phyloP scores from a whole-genome alignment of 2,113 vertebrate species.

The Marmota flaviventris region DNA sequence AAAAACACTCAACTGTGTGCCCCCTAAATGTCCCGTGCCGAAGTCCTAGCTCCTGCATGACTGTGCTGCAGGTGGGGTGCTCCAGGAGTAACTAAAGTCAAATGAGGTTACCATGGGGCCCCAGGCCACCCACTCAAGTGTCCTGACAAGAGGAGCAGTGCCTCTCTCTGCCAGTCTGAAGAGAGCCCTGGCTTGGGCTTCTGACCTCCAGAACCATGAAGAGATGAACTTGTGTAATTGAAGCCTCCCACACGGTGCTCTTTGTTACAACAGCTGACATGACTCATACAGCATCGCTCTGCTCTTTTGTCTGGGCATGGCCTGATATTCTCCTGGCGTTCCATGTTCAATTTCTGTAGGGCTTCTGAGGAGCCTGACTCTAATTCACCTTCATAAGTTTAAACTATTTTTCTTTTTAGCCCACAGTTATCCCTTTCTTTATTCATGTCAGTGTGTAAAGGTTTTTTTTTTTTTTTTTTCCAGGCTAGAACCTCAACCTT shows the following conservation, averaged over 20 bases:
- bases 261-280: background rate
- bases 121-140: background rate
- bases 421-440: background rate
- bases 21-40: background rate
- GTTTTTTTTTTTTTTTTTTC: background rate
- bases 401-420: background rate
- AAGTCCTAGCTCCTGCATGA: background rate
- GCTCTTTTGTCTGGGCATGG: background rate
- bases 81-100: background rate
- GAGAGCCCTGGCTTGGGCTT: background rate
- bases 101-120: background rate
- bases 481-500: background rate
- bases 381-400: background rate
- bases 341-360: rapidly evolving
- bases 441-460: background rate
- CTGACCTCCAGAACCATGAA: background rate
- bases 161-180: background rate
- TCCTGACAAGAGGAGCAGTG: too few relatives aligned
- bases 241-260: too few relatives aligned
- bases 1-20: background rate
- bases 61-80: background rate
- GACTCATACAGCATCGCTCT: background rate
- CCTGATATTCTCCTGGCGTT: background rate
- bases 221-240: too few relatives aligned
- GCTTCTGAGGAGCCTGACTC: background rate